Evolutionary conservation across 2,888 invertebrate genomes (phyloP).

Genomic region (Liopterus haemorrhoidalis): DNA sequence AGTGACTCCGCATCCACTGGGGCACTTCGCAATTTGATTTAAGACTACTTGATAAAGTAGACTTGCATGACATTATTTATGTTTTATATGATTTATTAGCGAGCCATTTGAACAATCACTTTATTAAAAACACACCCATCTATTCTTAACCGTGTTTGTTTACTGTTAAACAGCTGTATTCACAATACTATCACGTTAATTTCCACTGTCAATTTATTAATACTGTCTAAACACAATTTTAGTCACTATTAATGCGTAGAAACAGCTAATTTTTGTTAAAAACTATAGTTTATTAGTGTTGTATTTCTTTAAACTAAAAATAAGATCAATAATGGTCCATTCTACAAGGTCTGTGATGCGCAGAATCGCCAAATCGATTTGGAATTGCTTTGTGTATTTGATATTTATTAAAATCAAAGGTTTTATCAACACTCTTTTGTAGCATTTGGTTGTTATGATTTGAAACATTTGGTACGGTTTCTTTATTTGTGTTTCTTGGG

Average conservation of each 20-base stretch:
- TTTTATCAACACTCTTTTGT: too few species aligned
- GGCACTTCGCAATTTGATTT: conserved; percentile 38
- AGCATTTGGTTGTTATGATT: too few species aligned
- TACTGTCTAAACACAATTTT: neutral
- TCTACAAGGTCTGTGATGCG: conserved; percentile 17
- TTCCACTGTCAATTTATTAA: neutral
- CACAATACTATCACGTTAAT: conserved; percentile 5
- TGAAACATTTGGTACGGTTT: too few species aligned
- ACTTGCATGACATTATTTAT: conserved; percentile 55
- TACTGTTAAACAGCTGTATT: conserved; percentile 7
- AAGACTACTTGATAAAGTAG: conserved; percentile 53
- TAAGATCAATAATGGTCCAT: conserved; percentile 23
- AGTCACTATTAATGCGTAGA: too few species aligned
- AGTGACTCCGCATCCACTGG: conserved; percentile 29
- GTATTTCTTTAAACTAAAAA: conserved; percentile 13
- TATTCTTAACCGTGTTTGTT: conserved; percentile 15
- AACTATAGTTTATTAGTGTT: neutral
- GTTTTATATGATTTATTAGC: too few species aligned
- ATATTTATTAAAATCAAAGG: too few species aligned
- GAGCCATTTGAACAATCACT: conserved; percentile 35
- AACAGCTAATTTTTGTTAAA: neutral
- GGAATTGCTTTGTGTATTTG: too few species aligned
- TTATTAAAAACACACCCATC: neutral
- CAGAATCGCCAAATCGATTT: too few species aligned
- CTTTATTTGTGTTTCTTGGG: too few species aligned